Evolutionary conservation across 2,113 vertebrate species (phyloP).

Genomic region (Chaetodon auriga): DNA sequence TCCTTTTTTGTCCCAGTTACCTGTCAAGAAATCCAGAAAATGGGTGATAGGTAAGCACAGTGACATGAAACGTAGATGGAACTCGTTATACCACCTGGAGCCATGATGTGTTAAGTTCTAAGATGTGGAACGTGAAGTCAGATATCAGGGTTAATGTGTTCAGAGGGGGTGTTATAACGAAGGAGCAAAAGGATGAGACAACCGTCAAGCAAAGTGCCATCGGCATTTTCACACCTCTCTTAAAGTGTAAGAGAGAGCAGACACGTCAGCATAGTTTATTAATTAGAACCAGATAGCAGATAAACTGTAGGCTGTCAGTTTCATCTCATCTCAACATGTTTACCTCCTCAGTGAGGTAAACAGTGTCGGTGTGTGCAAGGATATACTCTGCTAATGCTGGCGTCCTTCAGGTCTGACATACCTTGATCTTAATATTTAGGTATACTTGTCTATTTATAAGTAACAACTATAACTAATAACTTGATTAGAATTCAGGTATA

Average conservation of each 20-base stretch:
- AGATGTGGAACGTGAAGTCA: slow-evolving; percentile 55
- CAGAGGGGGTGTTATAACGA: slow-evolving; percentile 20
- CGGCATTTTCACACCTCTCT: background rate
- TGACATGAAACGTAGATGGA: no score
- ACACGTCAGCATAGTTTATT: background rate
- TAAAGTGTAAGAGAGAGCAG: background rate
- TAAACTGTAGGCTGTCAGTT: background rate
- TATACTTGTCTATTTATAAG: no score
- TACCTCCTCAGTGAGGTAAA: background rate
- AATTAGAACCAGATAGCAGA: background rate
- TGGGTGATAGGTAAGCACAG: no score
- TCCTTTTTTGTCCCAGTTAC: slow-evolving; percentile 9
- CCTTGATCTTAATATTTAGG: no score
- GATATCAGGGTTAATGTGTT: slow-evolving; percentile 43
- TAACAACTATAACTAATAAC: no score
- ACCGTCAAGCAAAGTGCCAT: slow-evolving; percentile 26
- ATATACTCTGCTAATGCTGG: background rate
- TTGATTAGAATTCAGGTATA: no score
- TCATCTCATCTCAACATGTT: slow-evolving; percentile 4
- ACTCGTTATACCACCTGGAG: background rate
- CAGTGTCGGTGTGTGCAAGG: background rate
- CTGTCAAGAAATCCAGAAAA: slow-evolving; percentile 10
- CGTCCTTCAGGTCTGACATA: background rate
- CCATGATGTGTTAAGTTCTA: background rate
- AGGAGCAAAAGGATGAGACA: slow-evolving; percentile 39